Evolutionary conservation across 2,113 vertebrate genomes (phyloP).

Genomic region (Tragulus kanchil): DNA sequence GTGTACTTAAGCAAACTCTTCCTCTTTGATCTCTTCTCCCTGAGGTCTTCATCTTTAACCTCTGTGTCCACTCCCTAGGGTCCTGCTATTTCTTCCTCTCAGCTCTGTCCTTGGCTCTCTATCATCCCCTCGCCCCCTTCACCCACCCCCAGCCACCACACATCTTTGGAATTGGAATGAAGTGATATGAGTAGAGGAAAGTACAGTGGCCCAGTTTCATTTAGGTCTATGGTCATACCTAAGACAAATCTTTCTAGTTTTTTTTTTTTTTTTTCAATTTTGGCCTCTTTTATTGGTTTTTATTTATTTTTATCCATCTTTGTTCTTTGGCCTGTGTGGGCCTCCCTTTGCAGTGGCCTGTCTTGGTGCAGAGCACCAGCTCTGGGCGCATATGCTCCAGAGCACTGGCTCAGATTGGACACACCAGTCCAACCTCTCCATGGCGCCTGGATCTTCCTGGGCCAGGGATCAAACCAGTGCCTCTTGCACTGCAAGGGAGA

Average conservation of each 20-base stretch:
- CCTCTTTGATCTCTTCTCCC: neutral
- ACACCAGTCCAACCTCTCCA: too few species aligned
- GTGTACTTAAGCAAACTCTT: neutral
- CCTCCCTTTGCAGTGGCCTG: too few species aligned
- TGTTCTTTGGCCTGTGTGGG: too few species aligned
- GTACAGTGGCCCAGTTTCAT: neutral
- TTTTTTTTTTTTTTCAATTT: neutral
- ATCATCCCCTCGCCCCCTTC: neutral
- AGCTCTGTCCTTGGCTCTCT: neutral
- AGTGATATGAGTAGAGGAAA: neutral
- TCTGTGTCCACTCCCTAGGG: neutral
- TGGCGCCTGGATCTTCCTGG: too few species aligned
- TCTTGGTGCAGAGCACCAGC: too few species aligned
- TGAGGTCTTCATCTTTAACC: too few species aligned
- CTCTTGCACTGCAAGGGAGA: too few species aligned
- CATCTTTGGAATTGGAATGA: neutral
- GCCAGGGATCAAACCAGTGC: too few species aligned
- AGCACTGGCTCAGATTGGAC: too few species aligned
- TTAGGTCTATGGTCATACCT: neutral
- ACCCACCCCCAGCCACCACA: neutral
- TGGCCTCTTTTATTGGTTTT: too few species aligned
- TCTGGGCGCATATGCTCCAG: too few species aligned
- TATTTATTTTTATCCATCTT: too few species aligned
- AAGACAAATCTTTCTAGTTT: slow-evolving; percentile 27
- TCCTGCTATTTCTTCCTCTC: neutral